Base-by-base conservation (phyloP, 2,888 invertebrate genomes). In the Epirrhoe alternata region DNA sequence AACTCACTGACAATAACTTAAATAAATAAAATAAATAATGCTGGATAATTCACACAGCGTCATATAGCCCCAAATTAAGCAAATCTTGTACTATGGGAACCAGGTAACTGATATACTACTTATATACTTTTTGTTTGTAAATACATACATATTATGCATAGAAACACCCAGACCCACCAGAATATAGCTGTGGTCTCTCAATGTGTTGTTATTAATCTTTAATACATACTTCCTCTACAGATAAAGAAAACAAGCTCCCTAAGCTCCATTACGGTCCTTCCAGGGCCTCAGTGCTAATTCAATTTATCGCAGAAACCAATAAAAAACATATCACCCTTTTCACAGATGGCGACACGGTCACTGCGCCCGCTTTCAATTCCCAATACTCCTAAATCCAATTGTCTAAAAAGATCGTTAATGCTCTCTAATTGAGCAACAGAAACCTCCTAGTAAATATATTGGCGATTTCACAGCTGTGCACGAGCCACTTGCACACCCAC, bases 361-460 rank as follows among this genome's bases (percentile, higher is more conserved):
- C 38, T 42, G 38, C 47, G 16, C 47, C 7, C 16, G 47, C 47
- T 47, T 47, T 47, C 16, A 47, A 16, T 47, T 42, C 38, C 38
- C 47, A 6, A 47, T 47, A 47, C 14, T 16, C 14, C 47, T 16
- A 47, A 16, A 16, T 6, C 47, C 47, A 47, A 47, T 47, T 47
- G 47, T 47, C 47, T 16, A 47, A 47, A 42, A 47, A 47, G 47
- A 47, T 47, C 47, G 47, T 57, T 49, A 49, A 47, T 14, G 45
- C 14, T 47, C 51, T 69, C 54, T 66, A 62, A 66, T 64, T 68
- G 61, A 60, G 66, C 76, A 76, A 69, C 74, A 72, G 71, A 71
- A 64, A 58, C 53, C 65, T 56, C 14, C 31, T 55, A 55, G 51
- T 56, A 59, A 47, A 58, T 58, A 47, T 38, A 53, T 53, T 10